Base-by-base conservation (phyloP, 2,888 invertebrate genomes). In the Heterodera filipjevi region DNA sequence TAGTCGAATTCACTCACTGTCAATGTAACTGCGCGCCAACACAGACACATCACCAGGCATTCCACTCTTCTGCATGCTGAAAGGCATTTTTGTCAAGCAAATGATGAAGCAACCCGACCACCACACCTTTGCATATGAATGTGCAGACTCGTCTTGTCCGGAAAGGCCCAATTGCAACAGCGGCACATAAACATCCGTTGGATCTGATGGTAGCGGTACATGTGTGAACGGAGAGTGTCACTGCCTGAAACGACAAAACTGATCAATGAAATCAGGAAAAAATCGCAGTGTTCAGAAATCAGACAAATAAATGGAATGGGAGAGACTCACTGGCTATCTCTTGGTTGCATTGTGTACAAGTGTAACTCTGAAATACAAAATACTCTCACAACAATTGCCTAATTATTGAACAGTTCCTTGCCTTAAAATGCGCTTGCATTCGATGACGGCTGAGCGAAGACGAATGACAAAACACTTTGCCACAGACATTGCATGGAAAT, bases 161-260 rank as follows among this genome's bases (percentile, higher is more conserved):
- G 88, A 73, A 88, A 88, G 35, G 88, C 88, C 89, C 89, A 89
- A 80, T 89, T 89, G 81, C 89, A 89, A 79, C 89, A 89, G 14
- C 89, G 84, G 81, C 89, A 89, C 89, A 89, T 89, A 84, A 89
- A 89, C 88, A 89, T 89, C 71, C 89, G 83, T 10, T 87, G 85
- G 77, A 89, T 87, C 77, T 86, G 86, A 80, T 89, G 89, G 68
- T 86, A 84, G 70, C 86, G 85, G 83, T 85, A 87, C 89, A 89
- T 89, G 81, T 89, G 89, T n/a, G 87, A 84, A 16, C 89, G 88
- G 1, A 89, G 86, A 6, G 88, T 87, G 66, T 89, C 89, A 76
- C 86, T 88, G 82, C 87, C 89, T 89, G 83, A 82, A 82, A 86
- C 64, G 33, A 19, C 35, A 33, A 39, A 39, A 39, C 39, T 39